Base-by-base conservation (phyloP, 2,113 vertebrate genomes). In the Gracilinanus agilis region DNA sequence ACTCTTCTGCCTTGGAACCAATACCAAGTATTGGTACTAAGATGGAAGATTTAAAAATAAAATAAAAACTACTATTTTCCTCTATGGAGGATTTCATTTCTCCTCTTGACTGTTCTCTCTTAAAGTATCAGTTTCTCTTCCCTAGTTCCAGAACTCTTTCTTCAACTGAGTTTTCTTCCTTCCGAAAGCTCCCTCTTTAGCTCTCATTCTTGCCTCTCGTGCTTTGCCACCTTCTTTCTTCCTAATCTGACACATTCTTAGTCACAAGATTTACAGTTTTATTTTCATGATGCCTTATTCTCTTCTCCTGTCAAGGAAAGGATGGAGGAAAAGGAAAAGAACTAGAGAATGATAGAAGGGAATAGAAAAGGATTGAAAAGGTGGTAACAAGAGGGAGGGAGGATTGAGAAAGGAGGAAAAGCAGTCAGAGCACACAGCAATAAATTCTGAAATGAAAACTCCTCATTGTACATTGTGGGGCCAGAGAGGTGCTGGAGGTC, bases 401-500 rank as follows among this genome's bases (percentile, higher is more conserved):
- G 67, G 34, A 75, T 67, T 16, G 29, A 75, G 67, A 34, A 75
- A 75, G 29, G 29, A 21, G 40, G 34, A 89, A 53, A 89, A 89
- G 12, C 24, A 89, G 44, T 49, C 24, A 89, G 88, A 24, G 49
- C 25, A 29, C 2, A 44, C 49, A 34, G 12, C 25, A 9, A 89
- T 89, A 89, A 89, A 40, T 75, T 75, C 67, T 75, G 67, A 75
- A 40, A 75, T 75, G 12, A 40, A 75, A 75, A 40, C 40, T 40
- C 34, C 6, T 40, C 34, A 11, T 94, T 93, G 89, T n/a, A 44
- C 34, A 27, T 93, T 56, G 93, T 90, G 40, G 95, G 91, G 94
- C 93, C 94, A 34, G 49, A 44, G 55, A 92, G 58, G 54, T 95
- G 49, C 75, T 90, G 89, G 90, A 95, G 97, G 97, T 97, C 96